Percentiles rank a stretch among this genome's conserved stretches.
phyloP scores from a whole-genome alignment of 2,797 vertebrate genomes.

The Odontamblyopus rebecca region DNA sequence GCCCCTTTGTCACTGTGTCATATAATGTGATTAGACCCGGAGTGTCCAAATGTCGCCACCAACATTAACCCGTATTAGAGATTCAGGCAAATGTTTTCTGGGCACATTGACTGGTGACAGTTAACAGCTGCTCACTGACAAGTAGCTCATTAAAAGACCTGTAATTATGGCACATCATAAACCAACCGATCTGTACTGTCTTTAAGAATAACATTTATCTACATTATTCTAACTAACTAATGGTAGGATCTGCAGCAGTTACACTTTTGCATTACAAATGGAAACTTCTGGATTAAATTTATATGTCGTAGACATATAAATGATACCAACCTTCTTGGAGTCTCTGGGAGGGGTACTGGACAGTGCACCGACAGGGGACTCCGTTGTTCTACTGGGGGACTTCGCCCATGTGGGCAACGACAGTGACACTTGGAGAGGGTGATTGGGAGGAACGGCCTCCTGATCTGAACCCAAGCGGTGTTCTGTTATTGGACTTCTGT shows the following conservation, averaged over 20 bases:
- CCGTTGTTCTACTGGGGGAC: too few relatives aligned
- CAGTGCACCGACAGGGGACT: too few relatives aligned
- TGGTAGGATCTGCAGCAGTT: not conserved
- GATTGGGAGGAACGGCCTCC: too few relatives aligned
- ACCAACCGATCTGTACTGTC: not conserved
- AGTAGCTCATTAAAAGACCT: not conserved
- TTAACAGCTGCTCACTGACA: constrained; percentile 1
- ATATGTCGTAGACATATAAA: too few relatives aligned
- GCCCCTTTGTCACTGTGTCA: not conserved
- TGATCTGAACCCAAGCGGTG: too few relatives aligned
- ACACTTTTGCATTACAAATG: too few relatives aligned
- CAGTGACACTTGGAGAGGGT: too few relatives aligned
- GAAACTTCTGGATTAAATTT: too few relatives aligned
- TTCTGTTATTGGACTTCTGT: too few relatives aligned
- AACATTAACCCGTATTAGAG: not conserved
- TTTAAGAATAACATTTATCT: not conserved
- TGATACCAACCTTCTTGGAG: too few relatives aligned
- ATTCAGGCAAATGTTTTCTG: not conserved
- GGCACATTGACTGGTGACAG: not conserved
- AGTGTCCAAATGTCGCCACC: not conserved
- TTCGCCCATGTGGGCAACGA: too few relatives aligned
- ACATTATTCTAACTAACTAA: not conserved
- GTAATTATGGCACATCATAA: not conserved
- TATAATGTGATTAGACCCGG: not conserved
- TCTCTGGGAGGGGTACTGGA: too few relatives aligned